phyloP scores from a whole-genome alignment of 2,888 invertebrate genomes.

The Agrotis puta region DNA sequence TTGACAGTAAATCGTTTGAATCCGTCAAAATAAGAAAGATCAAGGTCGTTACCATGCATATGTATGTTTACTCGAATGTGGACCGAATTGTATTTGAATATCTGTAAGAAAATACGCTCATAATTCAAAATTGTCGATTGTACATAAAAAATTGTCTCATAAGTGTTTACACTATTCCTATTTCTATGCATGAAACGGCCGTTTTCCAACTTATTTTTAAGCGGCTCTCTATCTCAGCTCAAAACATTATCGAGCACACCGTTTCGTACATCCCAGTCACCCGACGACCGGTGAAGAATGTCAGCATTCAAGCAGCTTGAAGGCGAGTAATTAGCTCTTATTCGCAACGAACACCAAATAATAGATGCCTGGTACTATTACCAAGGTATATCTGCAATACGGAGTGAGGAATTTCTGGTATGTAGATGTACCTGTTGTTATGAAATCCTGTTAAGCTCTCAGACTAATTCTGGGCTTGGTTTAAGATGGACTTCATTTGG shows the following conservation, averaged over 20 bases:
- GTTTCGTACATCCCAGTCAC: slow-evolving; percentile 66
- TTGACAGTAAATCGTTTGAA: no score
- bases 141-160: no score
- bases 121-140: no score
- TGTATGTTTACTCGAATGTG: no score
- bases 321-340: slow-evolving; percentile 88
- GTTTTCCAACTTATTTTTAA: not conserved
- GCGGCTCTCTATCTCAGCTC: not conserved
- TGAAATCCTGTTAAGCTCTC: slow-evolving; percentile 41
- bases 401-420: slow-evolving; percentile 51
- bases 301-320: slow-evolving; percentile 85
- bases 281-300: slow-evolving; percentile 84
- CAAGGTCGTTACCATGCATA: no score
- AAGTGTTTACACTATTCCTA: not conserved
- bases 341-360: slow-evolving; percentile 79
- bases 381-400: slow-evolving; percentile 50
- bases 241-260: not conserved
- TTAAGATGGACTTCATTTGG: slow-evolving; percentile 4
- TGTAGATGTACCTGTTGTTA: slow-evolving; percentile 35
- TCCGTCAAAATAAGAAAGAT: no score
- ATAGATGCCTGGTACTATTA: slow-evolving; percentile 73
- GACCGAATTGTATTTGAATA: no score
- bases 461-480: slow-evolving; percentile 2
- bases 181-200: not conserved
- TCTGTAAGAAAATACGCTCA: no score